Evolutionary conservation across 2,797 vertebrate species (phyloP), one percentile per base, ranked within the genome.

Genomic region (Sebastes matsubarae): DNA sequence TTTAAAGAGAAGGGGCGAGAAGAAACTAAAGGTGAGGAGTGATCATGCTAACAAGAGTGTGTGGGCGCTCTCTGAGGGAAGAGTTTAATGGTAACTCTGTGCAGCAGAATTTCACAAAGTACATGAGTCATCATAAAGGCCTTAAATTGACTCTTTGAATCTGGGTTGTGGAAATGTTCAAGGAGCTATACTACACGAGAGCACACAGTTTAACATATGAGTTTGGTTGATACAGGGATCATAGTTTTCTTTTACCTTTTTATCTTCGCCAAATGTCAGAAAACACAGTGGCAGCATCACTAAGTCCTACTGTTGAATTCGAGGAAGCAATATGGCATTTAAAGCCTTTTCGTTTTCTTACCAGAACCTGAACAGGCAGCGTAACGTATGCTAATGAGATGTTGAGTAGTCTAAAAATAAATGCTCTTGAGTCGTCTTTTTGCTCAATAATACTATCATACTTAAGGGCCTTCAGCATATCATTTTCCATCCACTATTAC

Each of bases 61-160:
- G 88, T 74, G 77, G 77, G 85, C 11, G 77, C 67, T 84, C 61
- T 10, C 61, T 10, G 59, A 71, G 38, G 66, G 55, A 67, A 67
- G 71, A 42, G 20, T 77, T 79, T 64, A 61, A 79, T 77, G 42
- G 69, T 22, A 27, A 70, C 73, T 58, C 60, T 77, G 76, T 9
- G 5, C 77, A 30, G 30, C 72, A 88, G 58, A 64, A 71, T 81
- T 83, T 86, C 79, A 68, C 42, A 72, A 74, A 73, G 64, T 29
- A 68, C 65, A 42, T 78, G 84, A 90, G 67, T 89, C 86, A 84
- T 69, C 69, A 2, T 12, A 9, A 52, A 83, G 77, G 67, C 70
- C 55, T 70, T 67, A 78, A 70, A 80, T 25, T 6, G 55, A 79
- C 46, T 59, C 38, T 13, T 79, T 63, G 24, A 70, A 59, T 68